These are phyloP conservation scores for Callorhinus ursinus DNA, from an alignment of 2,113 vertebrate genomes.

Conservation along the genomic window DNA sequence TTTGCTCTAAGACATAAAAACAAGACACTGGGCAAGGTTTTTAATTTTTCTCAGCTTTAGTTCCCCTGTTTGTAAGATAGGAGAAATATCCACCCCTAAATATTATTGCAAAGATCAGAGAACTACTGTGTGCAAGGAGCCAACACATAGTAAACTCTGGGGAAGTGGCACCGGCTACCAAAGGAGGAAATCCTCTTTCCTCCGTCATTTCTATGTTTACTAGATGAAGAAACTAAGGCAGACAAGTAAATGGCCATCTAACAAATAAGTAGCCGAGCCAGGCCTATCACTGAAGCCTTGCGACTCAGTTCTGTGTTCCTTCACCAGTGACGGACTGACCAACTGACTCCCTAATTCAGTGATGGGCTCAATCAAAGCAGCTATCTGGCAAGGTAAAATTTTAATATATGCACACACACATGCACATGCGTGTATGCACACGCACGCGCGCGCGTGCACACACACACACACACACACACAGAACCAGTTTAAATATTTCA, in stretches of 20 bases:
- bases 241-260: neutral
- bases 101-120: neutral
- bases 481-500: neutral
- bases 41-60: neutral
- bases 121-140: neutral
- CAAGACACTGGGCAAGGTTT: neutral
- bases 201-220: neutral
- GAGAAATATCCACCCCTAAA: neutral
- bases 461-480: too few species aligned
- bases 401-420: neutral
- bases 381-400: neutral
- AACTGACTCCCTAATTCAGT: neutral
- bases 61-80: neutral
- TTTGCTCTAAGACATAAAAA: neutral
- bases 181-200: neutral
- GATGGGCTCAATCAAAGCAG: neutral
- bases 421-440: too few species aligned
- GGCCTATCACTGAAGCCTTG: neutral
- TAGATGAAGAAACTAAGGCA: neutral
- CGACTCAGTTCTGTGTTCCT: neutral
- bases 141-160: neutral
- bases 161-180: too few species aligned
- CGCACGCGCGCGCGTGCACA: accelerated
- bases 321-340: neutral
- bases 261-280: neutral